Evolutionary conservation across 1,140 invertebrate species (phyloP), one percentile per base, ranked within the genome.

Genomic region (Dryas iulia): DNA sequence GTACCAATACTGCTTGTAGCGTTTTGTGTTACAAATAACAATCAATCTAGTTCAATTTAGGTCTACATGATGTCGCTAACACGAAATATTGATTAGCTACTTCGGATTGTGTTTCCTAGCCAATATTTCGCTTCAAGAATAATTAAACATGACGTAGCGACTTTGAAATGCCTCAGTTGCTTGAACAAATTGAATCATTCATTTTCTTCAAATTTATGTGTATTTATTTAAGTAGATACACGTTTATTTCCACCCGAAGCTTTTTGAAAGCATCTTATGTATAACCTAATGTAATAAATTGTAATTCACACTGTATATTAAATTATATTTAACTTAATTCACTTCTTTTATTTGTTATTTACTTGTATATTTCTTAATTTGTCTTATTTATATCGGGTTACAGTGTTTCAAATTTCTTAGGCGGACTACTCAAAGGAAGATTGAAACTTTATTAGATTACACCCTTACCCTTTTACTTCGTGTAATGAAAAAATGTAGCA

Each of bases 1-100:
- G n/a, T n/a, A n/a, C n/a, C n/a, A n/a, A 3, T 35, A 18, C 3
- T 47, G 18, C 14, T 28, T 39, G 56, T 47, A 35, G 28, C 11
- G 39, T 57, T 52, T 66, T 59, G 8, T 58, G 33, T 54, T 59
- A 53, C 61, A 11, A 24, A 21, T 28, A 70, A 65, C 58, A 65
- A 65, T 70, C 67, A 74, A 75, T 76, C 78, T 67, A 35, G 72
- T 74, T 76, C 69, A 76, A 78, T 75, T 72, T 72, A 11, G 26
- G 66, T 21, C 33, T 35, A 80, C 76, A 77, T 54, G 69, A 53
- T 18, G 14, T 30, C 24, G 56, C 63, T 58, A 57, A 69, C 66
- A 35, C 54, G 53, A 61, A 59, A 69, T 47, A 63, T 60, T 58
- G 28, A 47, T 47, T 47, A 11, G 62, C 53, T 30, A 28, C 14